phyloP scores from a whole-genome alignment of 2,888 invertebrate genomes.

The Sturmia bella region DNA sequence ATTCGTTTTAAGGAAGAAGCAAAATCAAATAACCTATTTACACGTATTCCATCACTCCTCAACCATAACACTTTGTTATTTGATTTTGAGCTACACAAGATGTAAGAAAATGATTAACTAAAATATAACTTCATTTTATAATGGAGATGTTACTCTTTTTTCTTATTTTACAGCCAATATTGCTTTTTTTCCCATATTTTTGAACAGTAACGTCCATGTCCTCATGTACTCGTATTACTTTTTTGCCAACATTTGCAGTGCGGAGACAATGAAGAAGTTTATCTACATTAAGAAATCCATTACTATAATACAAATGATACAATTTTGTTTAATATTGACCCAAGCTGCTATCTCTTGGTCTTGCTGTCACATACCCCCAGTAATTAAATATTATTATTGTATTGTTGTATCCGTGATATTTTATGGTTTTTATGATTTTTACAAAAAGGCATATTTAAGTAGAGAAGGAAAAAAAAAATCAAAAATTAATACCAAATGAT shows the following conservation, averaged over 20 bases:
- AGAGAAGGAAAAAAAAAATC: neutral
- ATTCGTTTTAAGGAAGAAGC: slow-evolving; percentile 88
- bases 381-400: slow-evolving; percentile 83
- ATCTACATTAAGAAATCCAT: slow-evolving; percentile 85
- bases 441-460: slow-evolving; percentile 83
- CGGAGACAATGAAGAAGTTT: slow-evolving; percentile 83
- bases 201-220: slow-evolving; percentile 87
- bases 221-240: slow-evolving; percentile 91
- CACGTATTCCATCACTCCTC: slow-evolving; percentile 89
- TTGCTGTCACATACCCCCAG: slow-evolving; percentile 83
- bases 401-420: slow-evolving; percentile 86
- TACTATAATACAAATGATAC: slow-evolving; percentile 87
- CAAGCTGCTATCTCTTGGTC: slow-evolving; percentile 82
- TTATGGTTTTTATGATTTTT: slow-evolving; percentile 89
- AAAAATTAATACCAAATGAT: slow-evolving; percentile 21
- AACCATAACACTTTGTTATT: slow-evolving; percentile 85
- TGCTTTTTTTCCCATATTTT: slow-evolving; percentile 85
- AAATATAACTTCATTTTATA: neutral
- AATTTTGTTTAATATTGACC: slow-evolving; percentile 86
- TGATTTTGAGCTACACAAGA: slow-evolving; percentile 85
- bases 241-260: slow-evolving; percentile 84
- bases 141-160: too few relatives aligned
- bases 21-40: slow-evolving; percentile 87
- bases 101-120: slow-evolving; percentile 82
- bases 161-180: slow-evolving; percentile 84